Percentiles rank a stretch among this genome's conserved stretches.
These are phyloP conservation scores for Dryocosmus kuriphilus DNA, from an alignment of 2,888 invertebrate genomes.

Conservation along the genomic window DNA sequence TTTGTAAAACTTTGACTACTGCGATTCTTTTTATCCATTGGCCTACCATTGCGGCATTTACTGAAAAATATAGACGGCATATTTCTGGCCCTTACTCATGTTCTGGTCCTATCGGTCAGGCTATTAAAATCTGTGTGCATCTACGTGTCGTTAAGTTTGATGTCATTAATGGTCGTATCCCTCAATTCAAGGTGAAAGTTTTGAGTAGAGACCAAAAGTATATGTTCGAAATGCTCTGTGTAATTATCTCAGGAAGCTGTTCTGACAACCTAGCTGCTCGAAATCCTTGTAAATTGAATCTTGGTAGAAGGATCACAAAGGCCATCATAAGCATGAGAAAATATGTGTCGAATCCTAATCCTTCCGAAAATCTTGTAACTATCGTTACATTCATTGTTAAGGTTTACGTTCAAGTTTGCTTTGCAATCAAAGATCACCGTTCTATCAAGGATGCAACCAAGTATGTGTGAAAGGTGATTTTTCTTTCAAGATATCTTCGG, in stretches of 20 bases:
- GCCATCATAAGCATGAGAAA: no score
- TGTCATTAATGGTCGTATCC: constrained; percentile 50
- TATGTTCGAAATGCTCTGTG: neutral
- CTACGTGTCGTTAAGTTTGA: neutral
- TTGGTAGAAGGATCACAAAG: no score
- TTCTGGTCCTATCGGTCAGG: constrained; percentile 41
- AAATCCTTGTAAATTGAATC: constrained; percentile 36
- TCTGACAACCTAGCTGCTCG: constrained; percentile 40
- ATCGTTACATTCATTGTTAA: no score
- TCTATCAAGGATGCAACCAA: no score
- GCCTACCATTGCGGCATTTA: constrained; percentile 40
- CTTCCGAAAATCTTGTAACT: no score
- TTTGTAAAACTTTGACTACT: no score
- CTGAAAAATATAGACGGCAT: constrained; percentile 36
- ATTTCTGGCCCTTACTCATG: constrained; percentile 41
- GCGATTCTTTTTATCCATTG: no score
- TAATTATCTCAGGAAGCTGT: constrained; percentile 43
- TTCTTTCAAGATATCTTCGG: no score
- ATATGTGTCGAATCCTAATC: no score
- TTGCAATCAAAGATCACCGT: no score
- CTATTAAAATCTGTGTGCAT: neutral
- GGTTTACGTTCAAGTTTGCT: no score
- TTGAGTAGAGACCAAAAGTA: neutral
- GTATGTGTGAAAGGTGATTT: no score
- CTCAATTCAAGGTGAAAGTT: neutral